Base-by-base conservation (phyloP, 2,797 vertebrate genomes). In the Kryptolebias ocellatus region DNA sequence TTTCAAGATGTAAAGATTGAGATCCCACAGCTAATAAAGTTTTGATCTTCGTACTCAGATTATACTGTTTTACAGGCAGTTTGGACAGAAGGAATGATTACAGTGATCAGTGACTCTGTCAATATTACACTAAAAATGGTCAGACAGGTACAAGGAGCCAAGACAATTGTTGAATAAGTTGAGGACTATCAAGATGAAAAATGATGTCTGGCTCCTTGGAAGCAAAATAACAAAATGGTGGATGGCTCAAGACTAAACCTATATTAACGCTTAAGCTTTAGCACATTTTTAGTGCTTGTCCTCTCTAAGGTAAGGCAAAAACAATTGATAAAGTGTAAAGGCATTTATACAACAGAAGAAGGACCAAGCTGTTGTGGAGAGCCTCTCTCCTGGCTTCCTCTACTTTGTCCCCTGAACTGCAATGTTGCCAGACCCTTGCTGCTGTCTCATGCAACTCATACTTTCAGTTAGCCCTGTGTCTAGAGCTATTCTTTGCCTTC, bases 401-500 rank as follows among this genome's bases (percentile, higher is more conserved):
- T 58, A 50, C 69, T 58, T 51, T 61, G 65, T 60, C 66, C 64
- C 52, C 70, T 59, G 49, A 65, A 64, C 69, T 80, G 75, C 76
- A 64, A 71, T 59, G 74, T 76, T 68, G 70, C 66, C 18, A 31
- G 64, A 83, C 70, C 74, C 34, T 57, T 0, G 53, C 76, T 76
- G 83, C 75, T 47, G 69, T 81, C 80, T 84, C 83, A 64, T 79
- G 79, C 81, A 80, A 84, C 78, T 80, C 84, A 57, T 86, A 77
- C 69, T 83, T 83, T 86, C 67, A 18, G 80, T 90, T 81, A 71
- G 87, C 80, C 84, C 82, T 82, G 84, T 89, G 88, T 91, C 64
- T 91, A 85, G 82, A 93, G 90, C 91, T 90, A 82, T 91, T 89
- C 81, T 92, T 93, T 92, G 92, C 93, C 93, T 94, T 92, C 87